These are phyloP conservation scores for Geophilus truncorum DNA, from an alignment of 2,888 invertebrate genomes.

Conservation along the genomic window DNA sequence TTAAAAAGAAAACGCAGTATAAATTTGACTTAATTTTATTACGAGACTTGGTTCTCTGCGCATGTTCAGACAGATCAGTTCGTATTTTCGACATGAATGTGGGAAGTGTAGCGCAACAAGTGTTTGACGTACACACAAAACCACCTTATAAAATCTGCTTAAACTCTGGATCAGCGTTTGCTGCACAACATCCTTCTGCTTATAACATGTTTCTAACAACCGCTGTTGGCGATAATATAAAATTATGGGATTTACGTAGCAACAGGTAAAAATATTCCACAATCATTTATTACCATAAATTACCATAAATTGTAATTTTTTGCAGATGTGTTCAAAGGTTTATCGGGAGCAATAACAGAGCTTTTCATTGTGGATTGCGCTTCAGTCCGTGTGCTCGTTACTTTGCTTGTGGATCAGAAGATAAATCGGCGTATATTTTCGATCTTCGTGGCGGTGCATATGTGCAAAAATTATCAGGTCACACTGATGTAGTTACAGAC, in stretches of 20 bases:
- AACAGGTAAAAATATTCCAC: neutral
- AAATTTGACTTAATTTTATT: neutral
- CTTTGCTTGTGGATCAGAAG: conserved; percentile 48
- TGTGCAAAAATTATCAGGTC: conserved; percentile 45
- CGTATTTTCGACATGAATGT: conserved; percentile 48
- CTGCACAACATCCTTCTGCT: conserved; percentile 33
- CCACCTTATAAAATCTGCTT: conserved; percentile 37
- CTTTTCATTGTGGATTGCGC: conserved; percentile 45
- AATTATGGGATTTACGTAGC: conserved; percentile 48
- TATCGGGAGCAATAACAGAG: conserved; percentile 46
- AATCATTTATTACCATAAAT: neutral
- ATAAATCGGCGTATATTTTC: conserved; percentile 47
- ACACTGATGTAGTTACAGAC: conserved; percentile 46
- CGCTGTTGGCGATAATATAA: conserved; percentile 47
- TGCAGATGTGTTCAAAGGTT: conserved; percentile 44
- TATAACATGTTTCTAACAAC: conserved; percentile 41
- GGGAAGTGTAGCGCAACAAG: conserved; percentile 42
- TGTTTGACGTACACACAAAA: conserved; percentile 45
- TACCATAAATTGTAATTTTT: neutral
- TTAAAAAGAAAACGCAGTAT: neutral
- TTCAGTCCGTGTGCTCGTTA: conserved; percentile 49
- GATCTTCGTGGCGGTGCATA: conserved; percentile 46
- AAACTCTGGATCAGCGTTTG: conserved; percentile 38
- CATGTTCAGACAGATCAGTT: conserved; percentile 46
- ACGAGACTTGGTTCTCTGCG: conserved; percentile 43